These are phyloP conservation scores for Diplogasteroides magnus DNA, from an alignment of 1,140 invertebrate genomes.

Conservation along the genomic window DNA sequence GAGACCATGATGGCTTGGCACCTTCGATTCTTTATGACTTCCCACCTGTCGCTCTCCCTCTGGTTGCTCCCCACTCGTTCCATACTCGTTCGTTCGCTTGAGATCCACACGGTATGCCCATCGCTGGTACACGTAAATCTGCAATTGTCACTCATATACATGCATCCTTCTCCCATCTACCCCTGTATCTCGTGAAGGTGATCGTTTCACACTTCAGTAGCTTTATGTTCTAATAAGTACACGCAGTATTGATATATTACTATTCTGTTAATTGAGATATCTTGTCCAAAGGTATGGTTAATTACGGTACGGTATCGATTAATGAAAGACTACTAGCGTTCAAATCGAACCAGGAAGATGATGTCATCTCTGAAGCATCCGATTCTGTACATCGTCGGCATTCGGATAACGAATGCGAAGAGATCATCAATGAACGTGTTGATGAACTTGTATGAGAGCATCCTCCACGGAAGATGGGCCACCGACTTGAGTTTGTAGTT, in stretches of 20 bases:
- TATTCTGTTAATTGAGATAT: too few species aligned
- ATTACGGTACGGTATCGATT: slow-evolving; percentile 89
- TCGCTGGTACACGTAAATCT: slow-evolving; percentile 76
- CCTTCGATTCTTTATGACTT: too few species aligned
- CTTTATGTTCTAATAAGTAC: too few species aligned
- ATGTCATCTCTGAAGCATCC: slow-evolving; percentile 76
- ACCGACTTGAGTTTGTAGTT: slow-evolving; percentile 99
- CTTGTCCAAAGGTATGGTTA: too few species aligned
- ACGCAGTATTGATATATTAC: too few species aligned
- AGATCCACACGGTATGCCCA: slow-evolving; percentile 96
- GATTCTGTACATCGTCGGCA: slow-evolving; percentile 87
- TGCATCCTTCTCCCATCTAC: too few species aligned
- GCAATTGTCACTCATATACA: too few species aligned
- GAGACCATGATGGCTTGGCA: too few species aligned
- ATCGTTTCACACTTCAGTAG: slow-evolving; percentile 3
- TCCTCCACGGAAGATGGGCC: slow-evolving; percentile 95
- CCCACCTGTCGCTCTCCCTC: too few species aligned
- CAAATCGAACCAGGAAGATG: slow-evolving; percentile 33
- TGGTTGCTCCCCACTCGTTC: slow-evolving; percentile 63
- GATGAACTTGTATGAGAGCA: slow-evolving; percentile 99
- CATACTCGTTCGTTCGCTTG: slow-evolving; percentile 90
- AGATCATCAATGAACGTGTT: slow-evolving; percentile 99
- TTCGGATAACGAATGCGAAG: slow-evolving; percentile 98
- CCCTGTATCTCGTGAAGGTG: not conserved
- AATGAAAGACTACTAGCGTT: slow-evolving; percentile 52